phyloP scores from a whole-genome alignment of 2,888 invertebrate species.

The Pogonocherus hispidulus region DNA sequence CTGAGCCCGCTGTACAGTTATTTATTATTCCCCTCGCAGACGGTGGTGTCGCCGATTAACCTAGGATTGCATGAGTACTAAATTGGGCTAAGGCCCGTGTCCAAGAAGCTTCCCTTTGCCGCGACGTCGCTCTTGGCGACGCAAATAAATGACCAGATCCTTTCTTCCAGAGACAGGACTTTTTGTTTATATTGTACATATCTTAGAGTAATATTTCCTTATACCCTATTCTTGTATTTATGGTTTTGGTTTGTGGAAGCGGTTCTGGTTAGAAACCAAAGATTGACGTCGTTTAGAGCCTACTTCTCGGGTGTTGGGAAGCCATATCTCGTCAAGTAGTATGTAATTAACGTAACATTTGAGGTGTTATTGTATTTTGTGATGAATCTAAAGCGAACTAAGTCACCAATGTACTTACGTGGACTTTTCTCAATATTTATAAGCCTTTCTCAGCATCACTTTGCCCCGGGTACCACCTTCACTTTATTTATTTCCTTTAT shows the following conservation, averaged over 20 bases:
- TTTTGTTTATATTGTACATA: conserved; percentile 64
- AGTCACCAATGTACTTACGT: conserved; percentile 62
- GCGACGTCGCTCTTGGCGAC: conserved; percentile 55
- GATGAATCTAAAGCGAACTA: conserved; percentile 64
- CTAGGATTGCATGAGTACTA: conserved; percentile 59
- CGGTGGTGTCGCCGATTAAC: conserved; percentile 57
- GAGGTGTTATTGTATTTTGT: conserved; percentile 61
- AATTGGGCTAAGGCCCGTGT: conserved; percentile 54
- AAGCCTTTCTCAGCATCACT: conserved; percentile 45
- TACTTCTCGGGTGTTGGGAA: conserved; percentile 56
- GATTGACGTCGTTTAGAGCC: conserved; percentile 61
- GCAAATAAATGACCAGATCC: conserved; percentile 53
- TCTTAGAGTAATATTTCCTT: conserved; percentile 48
- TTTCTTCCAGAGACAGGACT: conserved; percentile 47
- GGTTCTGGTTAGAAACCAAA: conserved; percentile 64
- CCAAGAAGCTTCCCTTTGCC: conserved; percentile 55
- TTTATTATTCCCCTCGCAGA: conserved; percentile 60
- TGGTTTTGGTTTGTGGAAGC: conserved; percentile 53
- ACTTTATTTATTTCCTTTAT: conserved; percentile 38
- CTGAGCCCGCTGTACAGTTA: conserved; percentile 64
- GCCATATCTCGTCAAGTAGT: conserved; percentile 59
- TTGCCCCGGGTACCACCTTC: conserved; percentile 49
- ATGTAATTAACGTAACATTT: conserved; percentile 58
- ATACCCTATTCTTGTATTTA: conserved; percentile 47
- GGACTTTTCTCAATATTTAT: conserved; percentile 54